These are phyloP conservation scores for Oophaga sylvatica DNA, from an alignment of 2,797 vertebrate species.

Conservation along the genomic window DNA sequence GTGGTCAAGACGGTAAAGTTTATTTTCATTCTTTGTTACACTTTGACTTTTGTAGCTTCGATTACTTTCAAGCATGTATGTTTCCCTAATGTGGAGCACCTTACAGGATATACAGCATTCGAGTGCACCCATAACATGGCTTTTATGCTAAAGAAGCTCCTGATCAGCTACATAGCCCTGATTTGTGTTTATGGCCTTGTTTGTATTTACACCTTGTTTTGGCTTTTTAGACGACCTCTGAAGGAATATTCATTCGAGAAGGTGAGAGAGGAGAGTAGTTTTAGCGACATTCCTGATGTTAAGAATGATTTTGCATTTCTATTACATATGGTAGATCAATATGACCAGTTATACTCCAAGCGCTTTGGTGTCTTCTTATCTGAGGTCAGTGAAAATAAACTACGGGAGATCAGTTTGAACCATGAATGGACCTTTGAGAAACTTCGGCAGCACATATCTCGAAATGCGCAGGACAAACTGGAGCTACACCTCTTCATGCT, in stretches of 20 bases:
- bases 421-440: constrained; percentile 98
- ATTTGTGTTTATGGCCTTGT: constrained; percentile 94
- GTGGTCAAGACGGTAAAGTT: constrained; percentile 97
- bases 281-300: constrained; percentile 98
- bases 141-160: constrained; percentile 95
- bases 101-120: constrained; percentile 91
- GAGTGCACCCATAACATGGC: constrained; percentile 98
- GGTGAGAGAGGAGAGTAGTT: constrained; percentile 96
- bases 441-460: constrained; percentile 89
- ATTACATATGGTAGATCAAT: constrained; percentile 98
- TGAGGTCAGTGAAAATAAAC: constrained; percentile 97
- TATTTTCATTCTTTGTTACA: constrained; percentile 95
- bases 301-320: constrained; percentile 99
- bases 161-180: constrained; percentile 93
- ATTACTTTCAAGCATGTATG: constrained; percentile 93
- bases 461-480: constrained; percentile 91
- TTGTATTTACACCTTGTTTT: constrained; percentile 96
- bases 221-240: constrained; percentile 93
- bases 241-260: constrained; percentile 99
- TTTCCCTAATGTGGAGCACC: constrained; percentile 89
- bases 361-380: constrained; percentile 97
- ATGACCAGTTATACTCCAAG: constrained; percentile 96
- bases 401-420: constrained; percentile 94
- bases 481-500: constrained; percentile 97
- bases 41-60: constrained; percentile 91